phyloP scores from a whole-genome alignment of 37 sponge, comb jelly and placozoan genomes.

The Trichoplax adhaerens region DNA sequence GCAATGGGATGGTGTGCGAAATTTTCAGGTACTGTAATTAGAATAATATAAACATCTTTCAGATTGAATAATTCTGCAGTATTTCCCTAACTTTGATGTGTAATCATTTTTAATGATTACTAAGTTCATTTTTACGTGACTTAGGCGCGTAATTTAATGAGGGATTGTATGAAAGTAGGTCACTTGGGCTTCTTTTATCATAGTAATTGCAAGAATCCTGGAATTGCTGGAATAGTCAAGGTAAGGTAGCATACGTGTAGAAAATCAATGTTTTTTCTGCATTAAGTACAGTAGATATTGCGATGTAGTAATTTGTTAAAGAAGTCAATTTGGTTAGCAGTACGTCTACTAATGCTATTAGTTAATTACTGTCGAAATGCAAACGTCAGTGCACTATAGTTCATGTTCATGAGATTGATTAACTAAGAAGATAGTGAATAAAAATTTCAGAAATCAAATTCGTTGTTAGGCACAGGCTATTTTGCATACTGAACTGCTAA shows the following conservation, averaged over 20 bases:
- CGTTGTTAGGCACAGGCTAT: too few species aligned
- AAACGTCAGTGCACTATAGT: too few species aligned
- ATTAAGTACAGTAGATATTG: too few species aligned
- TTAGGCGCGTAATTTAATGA: slow-evolving; percentile 29
- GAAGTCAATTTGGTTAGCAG: too few species aligned
- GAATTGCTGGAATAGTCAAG: slow-evolving; percentile 34
- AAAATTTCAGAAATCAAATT: too few species aligned
- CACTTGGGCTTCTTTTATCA: slow-evolving; percentile 46
- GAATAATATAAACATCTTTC: neutral
- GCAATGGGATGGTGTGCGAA: slow-evolving; percentile 51
- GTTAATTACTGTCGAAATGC: neutral
- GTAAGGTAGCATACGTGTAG: neutral
- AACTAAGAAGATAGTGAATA: too few species aligned
- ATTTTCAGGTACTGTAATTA: slow-evolving; percentile 11
- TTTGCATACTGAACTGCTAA: too few species aligned
- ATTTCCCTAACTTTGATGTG: neutral
- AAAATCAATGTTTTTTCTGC: too few species aligned
- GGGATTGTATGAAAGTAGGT: slow-evolving; percentile 31
- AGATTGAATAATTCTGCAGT: too few species aligned
- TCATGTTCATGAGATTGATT: too few species aligned
- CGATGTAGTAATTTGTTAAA: too few species aligned
- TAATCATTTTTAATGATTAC: neutral
- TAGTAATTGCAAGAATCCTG: slow-evolving; percentile 44
- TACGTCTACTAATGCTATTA: neutral
- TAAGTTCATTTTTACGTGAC: neutral